Evolutionary conservation across 2,888 invertebrate genomes (phyloP), one percentile per base, ranked within the genome.

Genomic region (Clunio marinus): DNA sequence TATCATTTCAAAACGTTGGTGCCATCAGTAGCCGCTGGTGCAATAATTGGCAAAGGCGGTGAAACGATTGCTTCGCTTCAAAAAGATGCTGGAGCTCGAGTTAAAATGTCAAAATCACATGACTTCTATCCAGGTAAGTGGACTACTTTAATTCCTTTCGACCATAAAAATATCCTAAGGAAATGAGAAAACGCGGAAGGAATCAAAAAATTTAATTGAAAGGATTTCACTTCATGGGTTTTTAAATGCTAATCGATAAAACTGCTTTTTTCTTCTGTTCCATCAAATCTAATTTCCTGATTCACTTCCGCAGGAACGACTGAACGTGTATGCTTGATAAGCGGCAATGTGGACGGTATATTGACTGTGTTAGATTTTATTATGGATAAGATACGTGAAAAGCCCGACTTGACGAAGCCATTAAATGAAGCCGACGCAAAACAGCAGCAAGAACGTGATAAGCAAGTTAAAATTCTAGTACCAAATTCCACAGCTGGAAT

Each of bases 101-200:
- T 99, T 74, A 98, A 98, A 84, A 98, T 98, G 97, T 98, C 97
- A 75, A 98, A 97, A 82, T 93, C 96, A 68, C 96, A 96, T 77
- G 98, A 98, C 79, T 96, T 94, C 80, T 98, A 97, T 83, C 98
- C 97, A 81, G 97, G 97, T 97, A 80, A 82, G 82, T 80, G 2
- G 7, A 10, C n/a, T n/a, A n/a, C n/a, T n/a, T n/a, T n/a, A n/a
- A n/a, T n/a, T n/a, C n/a, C n/a, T n/a, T n/a, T n/a, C n/a, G n/a
- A n/a, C n/a, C n/a, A n/a, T n/a, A n/a, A n/a, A n/a, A n/a, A n/a
- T n/a, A n/a, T n/a, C n/a, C n/a, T n/a, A n/a, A n/a, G n/a, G n/a
- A n/a, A n/a, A n/a, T n/a, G n/a, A n/a, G n/a, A n/a, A n/a, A n/a
- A n/a, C n/a, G n/a, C n/a, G n/a, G n/a, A n/a, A n/a, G n/a, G n/a